A percentile compares a stretch with the other conserved stretches of the same genome.
Conservation (phyloP, 2,888 invertebrate genomes). For the Leptogaster cylindrica region DNA sequence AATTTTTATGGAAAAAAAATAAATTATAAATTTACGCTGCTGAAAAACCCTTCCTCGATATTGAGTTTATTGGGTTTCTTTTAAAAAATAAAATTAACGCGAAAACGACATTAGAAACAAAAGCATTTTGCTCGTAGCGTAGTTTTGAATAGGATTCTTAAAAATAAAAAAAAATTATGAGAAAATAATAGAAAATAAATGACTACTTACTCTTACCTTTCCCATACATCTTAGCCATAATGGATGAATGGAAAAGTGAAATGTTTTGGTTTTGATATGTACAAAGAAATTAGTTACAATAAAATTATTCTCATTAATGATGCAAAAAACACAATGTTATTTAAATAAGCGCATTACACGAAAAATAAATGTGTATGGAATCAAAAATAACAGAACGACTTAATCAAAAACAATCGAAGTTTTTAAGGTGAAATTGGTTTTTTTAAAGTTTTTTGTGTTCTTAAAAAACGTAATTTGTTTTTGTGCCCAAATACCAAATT, state of each 20-base stretch:
- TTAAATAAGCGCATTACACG: slow-evolving; percentile 33
- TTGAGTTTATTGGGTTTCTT: too few relatives aligned
- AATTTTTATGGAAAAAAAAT: too few relatives aligned
- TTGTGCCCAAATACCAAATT: slow-evolving; percentile 39
- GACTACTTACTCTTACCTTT: slow-evolving; percentile 64
- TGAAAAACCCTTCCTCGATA: too few relatives aligned
- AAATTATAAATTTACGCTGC: too few relatives aligned
- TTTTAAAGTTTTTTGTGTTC: slow-evolving; percentile 10
- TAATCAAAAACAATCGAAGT: slow-evolving; percentile 1
- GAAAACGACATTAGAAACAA: background rate
- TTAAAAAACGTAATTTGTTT: slow-evolving; percentile 13
- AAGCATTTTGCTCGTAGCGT: background rate
- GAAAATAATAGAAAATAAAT: slow-evolving; percentile 46
- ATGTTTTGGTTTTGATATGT: slow-evolving; percentile 24
- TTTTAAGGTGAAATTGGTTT: slow-evolving; percentile 17
- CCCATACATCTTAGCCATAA: slow-evolving; percentile 63
- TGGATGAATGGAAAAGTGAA: slow-evolving; percentile 46
- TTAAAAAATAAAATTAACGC: background rate
- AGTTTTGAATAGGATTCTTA: slow-evolving; percentile 7
- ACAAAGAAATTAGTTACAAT: slow-evolving; percentile 35
- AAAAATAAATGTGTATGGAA: slow-evolving; percentile 22
- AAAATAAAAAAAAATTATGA: slow-evolving; percentile 19
- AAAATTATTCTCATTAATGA: slow-evolving; percentile 22
- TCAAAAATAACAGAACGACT: background rate
- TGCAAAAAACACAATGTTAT: slow-evolving; percentile 33